A percentile compares a stretch with the other conserved stretches of the same genome.
phyloP scores from a whole-genome alignment of 2,797 vertebrate species.

The Scyliorhinus canicula region DNA sequence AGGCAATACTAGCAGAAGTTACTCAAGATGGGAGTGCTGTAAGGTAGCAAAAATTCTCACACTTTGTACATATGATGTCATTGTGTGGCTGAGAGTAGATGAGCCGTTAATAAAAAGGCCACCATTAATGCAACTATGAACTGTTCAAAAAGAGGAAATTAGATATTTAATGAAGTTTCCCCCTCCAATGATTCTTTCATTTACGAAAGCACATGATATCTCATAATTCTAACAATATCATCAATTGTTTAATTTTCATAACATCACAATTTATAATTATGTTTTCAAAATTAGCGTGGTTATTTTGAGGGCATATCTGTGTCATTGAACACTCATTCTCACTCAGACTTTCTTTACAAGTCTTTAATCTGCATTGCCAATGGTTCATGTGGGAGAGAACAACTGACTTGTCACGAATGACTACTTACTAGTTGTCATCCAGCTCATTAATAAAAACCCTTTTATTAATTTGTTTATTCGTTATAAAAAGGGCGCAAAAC shows the following conservation, averaged over 20 bases:
- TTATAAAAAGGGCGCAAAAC: not conserved
- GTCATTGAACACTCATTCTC: not conserved
- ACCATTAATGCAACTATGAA: not conserved
- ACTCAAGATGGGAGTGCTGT: not conserved
- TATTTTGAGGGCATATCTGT: not conserved
- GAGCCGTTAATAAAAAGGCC: too few relatives aligned
- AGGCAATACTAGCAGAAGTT: not conserved
- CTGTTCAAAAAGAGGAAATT: not conserved
- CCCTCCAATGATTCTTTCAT: not conserved
- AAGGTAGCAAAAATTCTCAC: not conserved
- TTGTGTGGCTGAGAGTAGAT: not conserved
- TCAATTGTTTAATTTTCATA: not conserved
- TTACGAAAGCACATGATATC: not conserved
- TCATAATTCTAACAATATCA: not conserved
- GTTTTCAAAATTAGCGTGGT: not conserved
- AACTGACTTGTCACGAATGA: not conserved
- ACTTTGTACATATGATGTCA: not conserved
- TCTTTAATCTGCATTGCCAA: not conserved
- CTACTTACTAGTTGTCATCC: not conserved
- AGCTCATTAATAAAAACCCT: not conserved
- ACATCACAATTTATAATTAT: not conserved
- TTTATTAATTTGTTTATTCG: too few relatives aligned
- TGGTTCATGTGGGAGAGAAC: not conserved
- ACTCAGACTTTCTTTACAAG: not conserved
- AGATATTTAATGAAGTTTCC: not conserved